Conservation (phyloP, 2,888 invertebrate species). For the Chalcis sispes region DNA sequence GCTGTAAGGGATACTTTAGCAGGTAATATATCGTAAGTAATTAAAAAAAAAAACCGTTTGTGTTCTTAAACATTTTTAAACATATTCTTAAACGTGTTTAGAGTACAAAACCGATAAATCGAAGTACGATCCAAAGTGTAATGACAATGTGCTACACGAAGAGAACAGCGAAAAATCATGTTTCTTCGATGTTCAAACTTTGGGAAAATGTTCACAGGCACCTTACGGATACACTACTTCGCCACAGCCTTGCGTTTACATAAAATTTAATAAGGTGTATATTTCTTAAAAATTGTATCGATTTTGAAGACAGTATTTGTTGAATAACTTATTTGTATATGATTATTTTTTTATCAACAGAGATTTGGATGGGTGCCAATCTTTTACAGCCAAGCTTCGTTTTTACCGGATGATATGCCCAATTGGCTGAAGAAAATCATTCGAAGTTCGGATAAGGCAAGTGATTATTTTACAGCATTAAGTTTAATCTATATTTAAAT, state of each 20-base stretch:
- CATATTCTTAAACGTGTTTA: conserved; percentile 35
- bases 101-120: conserved; percentile 62
- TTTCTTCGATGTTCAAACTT: conserved; percentile 64
- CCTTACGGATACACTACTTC: conserved; percentile 67
- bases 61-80: not conserved
- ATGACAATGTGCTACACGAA: conserved; percentile 34
- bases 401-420: conserved; percentile 68
- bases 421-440: conserved; percentile 60
- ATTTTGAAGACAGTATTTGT: not conserved
- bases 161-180: conserved; percentile 61
- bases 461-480: too few species aligned
- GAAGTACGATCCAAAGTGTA: conserved; percentile 61
- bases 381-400: conserved; percentile 65
- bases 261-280: conserved; percentile 68
- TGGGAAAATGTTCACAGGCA: conserved; percentile 64
- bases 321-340: not conserved
- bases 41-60: too few species aligned
- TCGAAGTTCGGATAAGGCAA: conserved; percentile 62
- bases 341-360: conserved; percentile 57
- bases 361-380: conserved; percentile 69
- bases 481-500: too few species aligned
- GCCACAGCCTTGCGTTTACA: conserved; percentile 66
- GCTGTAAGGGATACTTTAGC: conserved; percentile 60
- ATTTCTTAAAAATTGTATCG: not conserved
- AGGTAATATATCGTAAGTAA: conserved; percentile 10